Conservation (phyloP, 2,797 vertebrate genomes). For the Momotus momota region DNA sequence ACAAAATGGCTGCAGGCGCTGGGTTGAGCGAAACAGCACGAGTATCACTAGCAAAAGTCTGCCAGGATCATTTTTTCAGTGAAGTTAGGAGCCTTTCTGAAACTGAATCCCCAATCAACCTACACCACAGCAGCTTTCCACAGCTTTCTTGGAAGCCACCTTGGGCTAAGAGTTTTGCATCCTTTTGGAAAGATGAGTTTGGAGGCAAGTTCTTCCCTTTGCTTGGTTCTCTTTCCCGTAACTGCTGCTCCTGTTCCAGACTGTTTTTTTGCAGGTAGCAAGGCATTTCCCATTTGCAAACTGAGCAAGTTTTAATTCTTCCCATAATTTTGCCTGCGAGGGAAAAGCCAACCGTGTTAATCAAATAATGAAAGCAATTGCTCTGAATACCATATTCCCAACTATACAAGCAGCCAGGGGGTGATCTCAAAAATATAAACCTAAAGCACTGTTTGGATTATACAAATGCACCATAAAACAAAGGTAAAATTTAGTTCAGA, state of each 20-base stretch:
- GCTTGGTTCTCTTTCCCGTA: neutral
- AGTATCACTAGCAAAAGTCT: neutral
- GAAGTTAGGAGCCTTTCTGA: neutral
- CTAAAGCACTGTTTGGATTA: neutral
- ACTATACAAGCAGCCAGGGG: neutral
- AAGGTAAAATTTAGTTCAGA: neutral
- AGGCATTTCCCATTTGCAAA: neutral
- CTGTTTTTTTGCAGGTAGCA: neutral
- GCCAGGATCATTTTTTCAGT: neutral
- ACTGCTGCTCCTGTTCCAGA: neutral
- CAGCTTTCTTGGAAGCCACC: neutral
- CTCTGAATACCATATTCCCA: neutral
- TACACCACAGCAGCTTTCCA: neutral
- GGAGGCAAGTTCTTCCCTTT: neutral
- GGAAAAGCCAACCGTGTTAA: neutral
- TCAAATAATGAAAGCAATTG: neutral
- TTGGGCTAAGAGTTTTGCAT: neutral
- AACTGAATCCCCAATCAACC: neutral
- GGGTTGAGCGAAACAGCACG: neutral
- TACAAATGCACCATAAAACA: neutral
- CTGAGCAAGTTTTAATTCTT: neutral
- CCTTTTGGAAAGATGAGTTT: neutral
- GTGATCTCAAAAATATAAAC: neutral
- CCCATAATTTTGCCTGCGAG: neutral
- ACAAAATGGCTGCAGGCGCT: neutral